These are phyloP conservation scores for Acanthopagrus latus DNA, from an alignment of 2,797 vertebrate genomes.

Conservation along the genomic window DNA sequence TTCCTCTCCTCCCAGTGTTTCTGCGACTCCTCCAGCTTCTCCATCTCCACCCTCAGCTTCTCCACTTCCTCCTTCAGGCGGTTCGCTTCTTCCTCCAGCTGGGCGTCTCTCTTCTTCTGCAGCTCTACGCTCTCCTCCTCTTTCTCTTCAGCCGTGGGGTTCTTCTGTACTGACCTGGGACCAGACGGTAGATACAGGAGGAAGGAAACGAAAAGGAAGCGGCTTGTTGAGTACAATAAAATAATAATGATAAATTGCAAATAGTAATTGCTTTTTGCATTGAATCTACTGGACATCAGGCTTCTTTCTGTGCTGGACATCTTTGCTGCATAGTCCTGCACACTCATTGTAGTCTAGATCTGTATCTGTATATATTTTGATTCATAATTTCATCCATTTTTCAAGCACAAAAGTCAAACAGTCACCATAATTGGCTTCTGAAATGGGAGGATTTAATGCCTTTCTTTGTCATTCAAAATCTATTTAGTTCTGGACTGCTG, in stretches of 20 bases:
- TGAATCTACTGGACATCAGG: background rate
- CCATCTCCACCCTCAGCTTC: slow-evolving; percentile 87
- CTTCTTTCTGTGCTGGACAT: background rate
- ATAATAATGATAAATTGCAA: background rate
- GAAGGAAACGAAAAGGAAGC: background rate
- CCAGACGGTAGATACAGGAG: background rate
- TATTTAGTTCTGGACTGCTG: background rate
- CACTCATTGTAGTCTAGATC: no score
- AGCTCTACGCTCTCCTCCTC: slow-evolving; percentile 79
- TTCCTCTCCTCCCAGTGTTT: slow-evolving; percentile 85
- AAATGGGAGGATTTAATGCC: background rate
- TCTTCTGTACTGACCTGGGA: slow-evolving; percentile 76
- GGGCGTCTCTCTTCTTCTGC: slow-evolving; percentile 82
- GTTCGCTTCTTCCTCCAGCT: slow-evolving; percentile 86
- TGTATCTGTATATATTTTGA: background rate
- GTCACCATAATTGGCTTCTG: background rate
- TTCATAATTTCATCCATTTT: background rate
- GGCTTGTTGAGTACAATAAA: background rate
- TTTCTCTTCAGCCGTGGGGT: slow-evolving; percentile 74
- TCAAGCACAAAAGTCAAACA: background rate
- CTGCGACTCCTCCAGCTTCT: slow-evolving; percentile 87
- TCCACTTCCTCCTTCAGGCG: slow-evolving; percentile 87
- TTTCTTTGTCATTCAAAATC: background rate
- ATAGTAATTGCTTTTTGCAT: background rate
- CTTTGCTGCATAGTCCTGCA: background rate